phyloP scores from a whole-genome alignment of 2,113 vertebrate genomes.

The Alethe diademata region DNA sequence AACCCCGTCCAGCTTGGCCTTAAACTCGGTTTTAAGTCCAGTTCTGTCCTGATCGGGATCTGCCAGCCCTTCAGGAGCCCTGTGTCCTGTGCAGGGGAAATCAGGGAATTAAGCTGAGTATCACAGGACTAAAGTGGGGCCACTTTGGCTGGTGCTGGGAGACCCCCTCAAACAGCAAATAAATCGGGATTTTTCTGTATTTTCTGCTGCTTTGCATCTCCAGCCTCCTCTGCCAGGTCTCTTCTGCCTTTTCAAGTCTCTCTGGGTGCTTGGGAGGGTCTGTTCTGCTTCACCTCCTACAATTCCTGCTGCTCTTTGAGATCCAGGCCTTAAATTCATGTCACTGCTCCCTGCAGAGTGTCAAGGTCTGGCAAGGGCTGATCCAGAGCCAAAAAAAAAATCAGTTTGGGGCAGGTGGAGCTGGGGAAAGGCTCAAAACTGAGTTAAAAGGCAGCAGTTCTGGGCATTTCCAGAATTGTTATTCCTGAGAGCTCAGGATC shows the following conservation, averaged over 20 bases:
- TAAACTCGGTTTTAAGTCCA: background rate
- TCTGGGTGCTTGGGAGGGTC: background rate
- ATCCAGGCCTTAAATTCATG: accelerated
- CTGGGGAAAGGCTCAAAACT: background rate
- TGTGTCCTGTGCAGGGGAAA: background rate
- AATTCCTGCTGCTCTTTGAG: background rate
- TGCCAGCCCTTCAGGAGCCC: background rate
- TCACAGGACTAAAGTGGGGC: background rate
- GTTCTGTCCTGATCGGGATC: background rate
- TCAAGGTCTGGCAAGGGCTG: background rate
- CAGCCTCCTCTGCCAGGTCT: background rate
- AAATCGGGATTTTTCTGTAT: accelerated
- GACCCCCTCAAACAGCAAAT: background rate
- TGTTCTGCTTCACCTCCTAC: accelerated
- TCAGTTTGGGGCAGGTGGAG: background rate
- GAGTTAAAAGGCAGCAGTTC: background rate
- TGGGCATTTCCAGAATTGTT: background rate
- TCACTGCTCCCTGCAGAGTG: accelerated
- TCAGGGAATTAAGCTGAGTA: accelerated
- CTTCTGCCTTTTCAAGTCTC: background rate
- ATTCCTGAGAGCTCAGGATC: background rate
- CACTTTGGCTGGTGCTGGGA: background rate
- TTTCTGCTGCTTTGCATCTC: background rate
- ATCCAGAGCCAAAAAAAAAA: background rate
- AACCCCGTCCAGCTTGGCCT: accelerated